Conservation (phyloP, 2,113 vertebrate genomes). For the Thunnus thynnus region DNA sequence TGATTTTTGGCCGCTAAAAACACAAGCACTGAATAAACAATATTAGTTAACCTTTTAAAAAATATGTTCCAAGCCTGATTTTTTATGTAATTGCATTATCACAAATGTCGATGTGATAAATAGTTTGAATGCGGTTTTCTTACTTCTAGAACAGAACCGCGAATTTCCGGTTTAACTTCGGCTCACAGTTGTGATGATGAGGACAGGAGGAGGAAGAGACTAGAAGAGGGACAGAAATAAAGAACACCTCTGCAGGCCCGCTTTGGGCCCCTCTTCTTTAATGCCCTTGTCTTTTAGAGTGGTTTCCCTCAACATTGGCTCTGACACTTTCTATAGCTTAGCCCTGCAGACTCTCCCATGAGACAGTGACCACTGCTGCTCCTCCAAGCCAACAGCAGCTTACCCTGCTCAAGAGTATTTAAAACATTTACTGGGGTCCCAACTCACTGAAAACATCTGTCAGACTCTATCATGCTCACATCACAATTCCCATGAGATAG, state of each 20-base stretch:
- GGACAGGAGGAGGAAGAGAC: neutral
- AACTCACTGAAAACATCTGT: conserved; percentile 39
- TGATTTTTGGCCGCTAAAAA: too few species aligned
- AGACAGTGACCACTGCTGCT: conserved; percentile 37
- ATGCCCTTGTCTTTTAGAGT: conserved; percentile 25
- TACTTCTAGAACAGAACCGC: neutral
- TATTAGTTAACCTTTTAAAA: too few species aligned
- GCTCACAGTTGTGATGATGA: neutral
- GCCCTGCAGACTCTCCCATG: conserved; percentile 2
- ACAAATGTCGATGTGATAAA: too few species aligned
- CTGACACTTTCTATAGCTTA: conserved; percentile 47
- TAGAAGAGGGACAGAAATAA: conserved; percentile 4
- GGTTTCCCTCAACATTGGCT: conserved; percentile 29
- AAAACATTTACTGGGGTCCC: conserved; percentile 50
- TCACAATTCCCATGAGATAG: conserved; percentile 23
- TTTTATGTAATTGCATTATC: too few species aligned
- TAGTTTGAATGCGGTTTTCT: neutral
- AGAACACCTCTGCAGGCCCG: neutral
- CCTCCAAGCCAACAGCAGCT: conserved; percentile 29
- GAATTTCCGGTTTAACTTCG: neutral
- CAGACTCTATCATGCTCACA: conserved; percentile 55
- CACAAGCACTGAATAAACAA: too few species aligned
- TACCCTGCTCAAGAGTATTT: conserved; percentile 45
- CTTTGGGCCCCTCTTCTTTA: conserved; percentile 14
- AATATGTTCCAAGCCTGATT: neutral